phyloP scores from a whole-genome alignment of 2,113 vertebrate species.

The Naja naja region DNA sequence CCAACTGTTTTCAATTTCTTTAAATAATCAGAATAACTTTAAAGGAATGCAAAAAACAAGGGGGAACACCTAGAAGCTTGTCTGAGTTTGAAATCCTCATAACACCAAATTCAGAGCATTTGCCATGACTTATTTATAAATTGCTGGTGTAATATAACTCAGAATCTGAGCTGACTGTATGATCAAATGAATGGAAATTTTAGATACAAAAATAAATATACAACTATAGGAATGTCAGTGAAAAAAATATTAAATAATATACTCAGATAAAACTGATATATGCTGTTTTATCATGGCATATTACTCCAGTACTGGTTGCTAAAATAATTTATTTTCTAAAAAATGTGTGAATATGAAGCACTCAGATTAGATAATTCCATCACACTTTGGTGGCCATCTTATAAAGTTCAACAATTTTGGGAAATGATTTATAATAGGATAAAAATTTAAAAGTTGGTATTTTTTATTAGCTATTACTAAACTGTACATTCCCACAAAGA shows the following conservation, averaged over 20 bases:
- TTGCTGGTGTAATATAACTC: too few relatives aligned
- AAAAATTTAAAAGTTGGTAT: background rate
- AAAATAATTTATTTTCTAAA: background rate
- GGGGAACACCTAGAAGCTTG: background rate
- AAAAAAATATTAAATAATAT: too few relatives aligned
- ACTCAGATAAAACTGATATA: too few relatives aligned
- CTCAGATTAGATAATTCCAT: background rate
- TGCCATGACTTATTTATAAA: too few relatives aligned
- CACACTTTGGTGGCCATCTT: background rate
- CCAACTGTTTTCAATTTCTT: background rate
- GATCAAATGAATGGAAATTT: too few relatives aligned
- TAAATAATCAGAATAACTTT: background rate
- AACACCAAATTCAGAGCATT: too few relatives aligned
- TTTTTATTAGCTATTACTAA: background rate
- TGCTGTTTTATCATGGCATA: too few relatives aligned
- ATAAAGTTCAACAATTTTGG: background rate
- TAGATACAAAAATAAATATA: too few relatives aligned
- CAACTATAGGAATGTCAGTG: too few relatives aligned
- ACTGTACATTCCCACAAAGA: background rate
- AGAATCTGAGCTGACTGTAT: too few relatives aligned
- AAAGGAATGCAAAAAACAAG: background rate
- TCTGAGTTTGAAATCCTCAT: background rate
- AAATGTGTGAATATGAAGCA: background rate
- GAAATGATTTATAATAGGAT: background rate
- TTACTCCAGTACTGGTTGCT: background rate